These are phyloP conservation scores for Engystomops pustulosus DNA, from an alignment of 2,113 vertebrate species.

Conservation along the genomic window DNA sequence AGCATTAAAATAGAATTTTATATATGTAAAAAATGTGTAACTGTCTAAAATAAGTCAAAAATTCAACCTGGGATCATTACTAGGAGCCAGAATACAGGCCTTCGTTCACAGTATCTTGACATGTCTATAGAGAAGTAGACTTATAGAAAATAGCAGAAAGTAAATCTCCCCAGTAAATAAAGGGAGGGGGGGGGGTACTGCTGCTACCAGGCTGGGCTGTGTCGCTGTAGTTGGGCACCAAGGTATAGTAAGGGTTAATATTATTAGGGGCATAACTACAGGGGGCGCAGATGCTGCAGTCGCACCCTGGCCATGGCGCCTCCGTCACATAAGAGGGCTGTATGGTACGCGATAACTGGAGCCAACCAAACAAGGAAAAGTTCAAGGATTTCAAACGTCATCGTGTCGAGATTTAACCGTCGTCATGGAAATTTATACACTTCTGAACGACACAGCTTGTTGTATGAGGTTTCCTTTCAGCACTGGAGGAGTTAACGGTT, in stretches of 20 bases:
- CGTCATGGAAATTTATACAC: not conserved
- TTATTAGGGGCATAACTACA: not conserved
- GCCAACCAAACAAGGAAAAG: not conserved
- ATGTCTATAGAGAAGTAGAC: not conserved
- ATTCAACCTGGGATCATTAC: not conserved
- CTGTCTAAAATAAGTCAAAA: not conserved
- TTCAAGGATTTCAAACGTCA: not conserved
- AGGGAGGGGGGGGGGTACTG: not conserved
- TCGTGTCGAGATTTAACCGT: not conserved
- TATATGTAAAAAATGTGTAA: slow-evolving; percentile 40
- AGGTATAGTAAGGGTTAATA: slow-evolving; percentile 1
- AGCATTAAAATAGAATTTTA: slow-evolving; percentile 32
- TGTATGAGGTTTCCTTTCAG: not conserved
- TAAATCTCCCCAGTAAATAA: not conserved
- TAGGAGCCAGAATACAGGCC: not conserved
- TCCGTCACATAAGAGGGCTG: no score
- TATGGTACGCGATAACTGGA: not conserved
- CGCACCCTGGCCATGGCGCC: not conserved
- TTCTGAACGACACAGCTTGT: not conserved
- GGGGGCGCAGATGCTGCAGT: not conserved
- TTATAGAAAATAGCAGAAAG: not conserved
- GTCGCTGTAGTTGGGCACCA: not conserved
- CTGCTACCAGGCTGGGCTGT: not conserved
- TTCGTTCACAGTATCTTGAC: not conserved
- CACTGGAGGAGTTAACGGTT: slow-evolving; percentile 4